These are phyloP conservation scores for Nestor notabilis DNA, from an alignment of 2,113 vertebrate genomes.

Conservation along the genomic window DNA sequence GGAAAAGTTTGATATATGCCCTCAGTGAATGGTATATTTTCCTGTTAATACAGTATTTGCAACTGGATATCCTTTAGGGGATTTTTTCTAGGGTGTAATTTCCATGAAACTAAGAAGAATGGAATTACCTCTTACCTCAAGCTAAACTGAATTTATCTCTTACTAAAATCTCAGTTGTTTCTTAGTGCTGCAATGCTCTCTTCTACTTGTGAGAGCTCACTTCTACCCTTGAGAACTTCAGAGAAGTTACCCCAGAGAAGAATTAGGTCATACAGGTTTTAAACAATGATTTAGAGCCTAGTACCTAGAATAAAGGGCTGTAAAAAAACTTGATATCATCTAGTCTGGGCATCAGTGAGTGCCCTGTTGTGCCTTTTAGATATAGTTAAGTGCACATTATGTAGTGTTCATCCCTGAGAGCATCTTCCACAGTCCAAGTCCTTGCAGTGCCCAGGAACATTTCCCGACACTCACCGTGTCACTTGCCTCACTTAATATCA, in stretches of 20 bases:
- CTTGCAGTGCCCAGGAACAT: background rate
- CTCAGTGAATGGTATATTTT: background rate
- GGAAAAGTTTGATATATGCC: background rate
- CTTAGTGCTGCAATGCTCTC: background rate
- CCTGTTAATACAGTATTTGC: background rate
- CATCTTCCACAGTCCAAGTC: background rate
- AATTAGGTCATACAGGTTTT: background rate
- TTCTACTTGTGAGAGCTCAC: background rate
- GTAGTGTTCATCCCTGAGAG: background rate
- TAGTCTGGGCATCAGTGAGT: background rate
- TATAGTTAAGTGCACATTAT: background rate
- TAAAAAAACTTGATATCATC: background rate
- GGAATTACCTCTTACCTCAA: slow-evolving; percentile 15
- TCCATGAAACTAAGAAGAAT: slow-evolving; percentile 7
- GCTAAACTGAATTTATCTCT: slow-evolving; percentile 1
- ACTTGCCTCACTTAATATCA: slow-evolving; percentile 23
- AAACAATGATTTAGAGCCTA: background rate
- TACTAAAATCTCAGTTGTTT: slow-evolving; percentile 12
- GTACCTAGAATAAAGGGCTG: background rate
- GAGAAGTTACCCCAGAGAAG: background rate
- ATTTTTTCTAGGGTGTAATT: background rate
- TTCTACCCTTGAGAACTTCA: slow-evolving; percentile 30
- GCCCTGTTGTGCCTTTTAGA: background rate
- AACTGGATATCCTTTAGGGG: background rate
- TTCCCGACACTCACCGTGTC: background rate